Base-by-base conservation (phyloP, 2,888 invertebrate species). In the Xestobium rufovillosum region DNA sequence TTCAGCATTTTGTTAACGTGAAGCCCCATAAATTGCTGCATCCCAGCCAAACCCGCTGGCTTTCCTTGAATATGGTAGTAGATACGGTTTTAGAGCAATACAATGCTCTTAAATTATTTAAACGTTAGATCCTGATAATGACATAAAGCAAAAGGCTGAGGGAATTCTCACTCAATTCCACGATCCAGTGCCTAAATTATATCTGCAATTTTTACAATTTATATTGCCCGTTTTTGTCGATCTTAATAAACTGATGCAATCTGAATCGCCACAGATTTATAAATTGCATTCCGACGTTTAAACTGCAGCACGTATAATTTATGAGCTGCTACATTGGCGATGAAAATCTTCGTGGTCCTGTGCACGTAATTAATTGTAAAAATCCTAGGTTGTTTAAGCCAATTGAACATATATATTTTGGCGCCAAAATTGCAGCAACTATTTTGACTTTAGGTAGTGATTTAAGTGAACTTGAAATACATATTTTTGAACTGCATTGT, bases 1-100 rank as follows among this genome's bases (percentile, higher is more conserved):
- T 56, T 36, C 57, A 58, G 47, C 34, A 29, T 4, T 51, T 55
- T 41, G 19, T 47, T 3, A 40, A 56, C 14, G 38, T 49, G n/a
- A 51, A 51, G 26, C 51, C 51, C 10, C 48, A 50, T 30, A 52
- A 55, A 47, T 34, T 59, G 26, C 28, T 53, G 13, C 44, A 45
- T 14, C 43, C 49, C 19, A 33, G 39, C 10, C 45, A 51, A 38
- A 49, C 44, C 10, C 39, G 51, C 33, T 54, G 48, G 49, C 32
- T 51, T 10, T 51, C 51, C 19, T 29, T 53, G 28, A 36, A 41
- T 26, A 15, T 38, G 12, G 48, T 44, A 26, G 47, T 52, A 3
- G 38, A 35, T 27, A 33, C 47, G 16, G 34, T 47, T 32, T 26
- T 51, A 19, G 45, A 52, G 29, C 44, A 54, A 35, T 50, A 44